Percentiles rank a stretch among this genome's conserved stretches.
These are phyloP conservation scores for Manis crassicaudata DNA, from an alignment of 2,797 vertebrate genomes.

Conservation along the genomic window DNA sequence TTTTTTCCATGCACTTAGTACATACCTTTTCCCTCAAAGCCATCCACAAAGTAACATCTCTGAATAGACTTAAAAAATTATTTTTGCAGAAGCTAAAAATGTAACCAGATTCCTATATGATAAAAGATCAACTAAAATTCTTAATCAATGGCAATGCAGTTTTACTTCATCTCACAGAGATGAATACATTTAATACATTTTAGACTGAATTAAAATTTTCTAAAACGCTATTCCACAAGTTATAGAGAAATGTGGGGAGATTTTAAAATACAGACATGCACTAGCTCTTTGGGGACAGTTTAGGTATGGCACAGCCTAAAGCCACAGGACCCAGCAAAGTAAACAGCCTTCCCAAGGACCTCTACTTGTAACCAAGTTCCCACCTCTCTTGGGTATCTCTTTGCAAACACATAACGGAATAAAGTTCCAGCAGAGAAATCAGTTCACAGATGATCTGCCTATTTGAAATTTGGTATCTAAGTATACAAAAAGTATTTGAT, in stretches of 20 bases:
- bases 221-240: not conserved
- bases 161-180: not conserved
- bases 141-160: not conserved
- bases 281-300: not conserved
- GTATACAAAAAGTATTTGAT: not conserved
- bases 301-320: not conserved
- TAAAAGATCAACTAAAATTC: not conserved
- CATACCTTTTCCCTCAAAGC: not conserved
- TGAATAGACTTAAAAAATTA: not conserved
- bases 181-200: not conserved
- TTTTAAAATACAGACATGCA: conserved; percentile 18
- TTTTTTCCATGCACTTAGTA: not conserved
- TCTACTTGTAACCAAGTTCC: not conserved
- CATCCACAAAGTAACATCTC: not conserved
- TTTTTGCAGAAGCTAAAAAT: conserved; percentile 12
- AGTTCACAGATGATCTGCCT: not conserved
- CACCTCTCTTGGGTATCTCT: not conserved
- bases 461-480: not conserved
- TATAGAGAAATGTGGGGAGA: not conserved
- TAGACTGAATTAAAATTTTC: not conserved
- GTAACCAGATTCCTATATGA: not conserved
- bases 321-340: not conserved
- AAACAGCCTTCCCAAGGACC: not conserved
- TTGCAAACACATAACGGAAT: not conserved
- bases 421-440: not conserved